phyloP scores from a whole-genome alignment of 2,113 vertebrate species.

The Mustela nigripes region DNA sequence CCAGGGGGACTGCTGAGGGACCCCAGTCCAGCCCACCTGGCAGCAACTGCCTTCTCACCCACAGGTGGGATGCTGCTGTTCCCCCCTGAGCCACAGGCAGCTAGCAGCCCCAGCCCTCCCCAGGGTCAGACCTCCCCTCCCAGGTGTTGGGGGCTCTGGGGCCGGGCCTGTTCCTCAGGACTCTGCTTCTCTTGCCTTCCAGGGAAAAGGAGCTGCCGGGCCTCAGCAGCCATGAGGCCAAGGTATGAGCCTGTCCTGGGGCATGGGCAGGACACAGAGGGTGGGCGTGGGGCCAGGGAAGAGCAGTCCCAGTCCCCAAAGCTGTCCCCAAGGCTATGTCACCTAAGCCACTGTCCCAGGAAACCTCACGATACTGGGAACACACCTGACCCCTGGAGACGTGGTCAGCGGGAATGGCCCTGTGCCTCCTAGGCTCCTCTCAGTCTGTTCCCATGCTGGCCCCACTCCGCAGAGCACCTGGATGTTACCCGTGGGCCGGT shows the following conservation, averaged over 20 bases:
- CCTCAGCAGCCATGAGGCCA: not conserved
- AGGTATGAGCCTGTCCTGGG: fast-evolving
- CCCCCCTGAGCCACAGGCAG: too few species aligned
- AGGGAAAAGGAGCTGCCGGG: not conserved
- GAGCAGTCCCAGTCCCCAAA: not conserved
- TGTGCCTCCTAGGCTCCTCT: not conserved
- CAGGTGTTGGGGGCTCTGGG: fast-evolving
- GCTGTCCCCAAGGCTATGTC: not conserved
- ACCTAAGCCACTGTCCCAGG: not conserved
- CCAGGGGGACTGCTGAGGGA: not conserved
- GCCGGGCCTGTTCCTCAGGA: not conserved
- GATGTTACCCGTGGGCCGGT: fast-evolving
- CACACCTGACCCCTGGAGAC: fast-evolving
- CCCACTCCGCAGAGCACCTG: not conserved
- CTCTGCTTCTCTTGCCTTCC: not conserved
- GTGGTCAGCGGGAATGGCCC: fast-evolving
- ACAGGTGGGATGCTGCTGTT: fast-evolving
- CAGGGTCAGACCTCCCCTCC: fast-evolving
- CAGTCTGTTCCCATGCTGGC: not conserved
- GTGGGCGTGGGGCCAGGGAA: not conserved
- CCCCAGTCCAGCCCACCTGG: fast-evolving
- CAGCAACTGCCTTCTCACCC: not conserved
- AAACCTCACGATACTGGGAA: fast-evolving
- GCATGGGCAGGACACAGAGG: fast-evolving
- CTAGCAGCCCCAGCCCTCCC: not conserved